Conservation (phyloP, 2,113 vertebrate species). For the Oceanodroma tethys region DNA sequence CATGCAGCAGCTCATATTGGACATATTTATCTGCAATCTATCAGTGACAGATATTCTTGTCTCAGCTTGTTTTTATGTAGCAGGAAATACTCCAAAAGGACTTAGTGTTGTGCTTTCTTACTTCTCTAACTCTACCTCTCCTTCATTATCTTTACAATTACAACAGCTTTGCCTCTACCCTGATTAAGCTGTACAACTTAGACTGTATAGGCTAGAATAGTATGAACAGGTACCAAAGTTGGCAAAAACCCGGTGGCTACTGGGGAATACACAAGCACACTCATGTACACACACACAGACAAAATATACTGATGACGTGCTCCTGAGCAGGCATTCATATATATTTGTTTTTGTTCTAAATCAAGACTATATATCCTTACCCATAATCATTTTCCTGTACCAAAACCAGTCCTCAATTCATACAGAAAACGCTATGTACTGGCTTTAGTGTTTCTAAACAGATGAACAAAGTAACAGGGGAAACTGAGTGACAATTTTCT, state of each 20-base stretch:
- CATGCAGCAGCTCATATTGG: accelerated
- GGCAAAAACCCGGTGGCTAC: neutral
- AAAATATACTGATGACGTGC: neutral
- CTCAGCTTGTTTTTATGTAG: neutral
- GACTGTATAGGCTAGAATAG: neutral
- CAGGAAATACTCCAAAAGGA: neutral
- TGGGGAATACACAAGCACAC: neutral
- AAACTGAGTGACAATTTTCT: neutral
- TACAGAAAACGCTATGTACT: neutral
- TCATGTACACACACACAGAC: neutral
- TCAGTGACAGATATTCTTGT: neutral
- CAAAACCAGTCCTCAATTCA: neutral
- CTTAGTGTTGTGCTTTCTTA: neutral
- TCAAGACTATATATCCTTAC: neutral
- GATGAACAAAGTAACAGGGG: neutral
- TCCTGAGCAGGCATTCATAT: neutral
- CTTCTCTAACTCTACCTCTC: neutral
- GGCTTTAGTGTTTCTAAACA: neutral
- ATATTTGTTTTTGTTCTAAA: neutral
- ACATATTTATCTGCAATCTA: neutral
- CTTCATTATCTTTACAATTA: neutral
- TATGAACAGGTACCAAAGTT: neutral
- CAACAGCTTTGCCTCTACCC: neutral
- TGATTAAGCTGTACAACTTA: neutral
- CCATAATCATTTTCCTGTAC: neutral